Base-by-base conservation (phyloP, 2,113 vertebrate species). In the Catagonus wagneri region DNA sequence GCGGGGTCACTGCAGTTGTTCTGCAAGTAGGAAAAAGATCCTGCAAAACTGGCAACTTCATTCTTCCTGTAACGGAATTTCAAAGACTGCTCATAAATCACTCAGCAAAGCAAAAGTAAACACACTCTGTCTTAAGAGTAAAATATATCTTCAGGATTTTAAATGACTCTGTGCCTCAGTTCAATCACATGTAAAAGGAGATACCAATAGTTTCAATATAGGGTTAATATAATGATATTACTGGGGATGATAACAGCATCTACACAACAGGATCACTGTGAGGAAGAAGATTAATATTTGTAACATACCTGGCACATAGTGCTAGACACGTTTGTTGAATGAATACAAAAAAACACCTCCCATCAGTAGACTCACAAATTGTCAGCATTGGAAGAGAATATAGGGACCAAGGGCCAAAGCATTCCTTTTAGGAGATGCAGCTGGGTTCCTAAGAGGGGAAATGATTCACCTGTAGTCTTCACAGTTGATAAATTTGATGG, bases 221-320 rank as follows among this genome's bases (percentile, higher is more conserved):
- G 23, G 16, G 6, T 29, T 71, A 66, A 74, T 66, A 25, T 23
- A 68, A 56, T 34, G 58, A 52, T 54, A 72, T 60, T 56, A 34
- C 87, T 93, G 61, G 58, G 27, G 75, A 63, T 83, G 61, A 81
- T 34, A 68, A 72, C 29, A 63, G 27, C 63, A 36, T 10, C 79
- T 44, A 71, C 15, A 52, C 56, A 61, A 83, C 60, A 65, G 39
- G 14, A 89, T 86, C 68, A 19, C 75, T 69, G 74, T 2, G 15
- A 83, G 44, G 56, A 85, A 71, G 44, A 50, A 72, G 71, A 15
- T 94, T 96, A 69, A 85, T 88, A 68, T 63, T 91, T 84, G 66
- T 25, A 36, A 71, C 71, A 76, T 60, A 34, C 12, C 32, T 76
- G 80, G 66, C 29, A 76, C 16, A 19, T 13, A 19, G 61, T n/a